Conservation (phyloP, 2,888 invertebrate genomes). For the Minunthozetes semirufus region DNA sequence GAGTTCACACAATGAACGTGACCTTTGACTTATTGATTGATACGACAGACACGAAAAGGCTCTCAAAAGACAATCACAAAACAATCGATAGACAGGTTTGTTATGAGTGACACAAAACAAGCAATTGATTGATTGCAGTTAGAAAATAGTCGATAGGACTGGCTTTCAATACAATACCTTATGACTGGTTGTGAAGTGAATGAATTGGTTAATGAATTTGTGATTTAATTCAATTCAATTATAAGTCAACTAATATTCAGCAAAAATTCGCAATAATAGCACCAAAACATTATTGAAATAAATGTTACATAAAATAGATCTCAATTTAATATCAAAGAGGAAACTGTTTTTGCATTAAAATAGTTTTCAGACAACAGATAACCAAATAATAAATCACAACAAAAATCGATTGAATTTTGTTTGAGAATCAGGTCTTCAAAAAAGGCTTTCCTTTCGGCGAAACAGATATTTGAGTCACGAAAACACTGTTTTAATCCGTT, state of each 20-base stretch:
- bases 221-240: background rate
- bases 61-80: background rate
- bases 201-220: background rate
- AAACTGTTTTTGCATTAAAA: background rate
- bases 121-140: background rate
- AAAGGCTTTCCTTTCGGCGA: too few relatives aligned
- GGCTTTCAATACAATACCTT: background rate
- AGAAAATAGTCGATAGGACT: background rate
- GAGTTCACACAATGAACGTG: background rate
- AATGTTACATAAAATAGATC: background rate
- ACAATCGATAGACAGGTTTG: too few relatives aligned
- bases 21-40: background rate
- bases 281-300: background rate
- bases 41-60: background rate
- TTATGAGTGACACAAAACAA: background rate
- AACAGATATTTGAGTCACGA: too few relatives aligned
- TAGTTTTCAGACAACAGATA: background rate
- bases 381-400: too few relatives aligned
- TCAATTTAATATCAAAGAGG: background rate
- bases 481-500: background rate
- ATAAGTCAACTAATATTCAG: background rate
- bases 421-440: too few relatives aligned
- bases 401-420: too few relatives aligned
- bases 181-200: background rate
- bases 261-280: background rate